Base-by-base conservation (phyloP, 2,113 vertebrate species). In the Myotis brandtii region DNA sequence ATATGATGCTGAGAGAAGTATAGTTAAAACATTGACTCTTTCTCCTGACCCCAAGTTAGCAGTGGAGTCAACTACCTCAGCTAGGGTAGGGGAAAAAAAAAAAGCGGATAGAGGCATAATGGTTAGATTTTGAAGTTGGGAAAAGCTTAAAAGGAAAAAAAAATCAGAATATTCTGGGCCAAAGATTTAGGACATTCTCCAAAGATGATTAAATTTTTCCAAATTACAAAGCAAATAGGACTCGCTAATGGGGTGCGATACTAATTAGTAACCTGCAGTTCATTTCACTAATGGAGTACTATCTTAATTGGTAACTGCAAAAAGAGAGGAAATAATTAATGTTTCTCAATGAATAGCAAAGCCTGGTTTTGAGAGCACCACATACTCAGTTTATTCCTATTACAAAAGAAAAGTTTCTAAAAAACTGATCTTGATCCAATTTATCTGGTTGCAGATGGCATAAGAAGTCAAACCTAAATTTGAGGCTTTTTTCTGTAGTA, bases 211-310 rank as follows among this genome's bases (percentile, higher is more conserved):
- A 92, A 83, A 91, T 85, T 85, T 93, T 95, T 52, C 50, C 50
- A 77, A 95, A 85, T 88, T 85, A 84, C 40, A 76, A 76, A 56
- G 30, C 82, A 94, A 92, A 77, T 52, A 85, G 54, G 87, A 52
- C 11, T 96, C 89, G 91, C 77, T 85, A 91, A 81, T 93, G 59
- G 50, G 75, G 43, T 94, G 70, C 23, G 72, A 48, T 16, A 43
- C 72, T 95, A 94, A 93, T 95, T 96, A 95, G 89, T 80, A 95
- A 87, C 86, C 93, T 80, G 16, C 7, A 92, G 80, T 70, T 84
- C 43, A 21, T 84, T 70, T 87, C 54, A 87, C 50, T 95, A 96
- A 96, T 92, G 56, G 95, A 92, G 14, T 92, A 32, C 23, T 81
- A 73, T 87, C 46, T 85, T 82, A 95, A 75, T 81, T 69, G 80